A percentile compares a stretch with the other conserved stretches of the same genome.
Evolutionary conservation across 2,888 invertebrate species (phyloP).

Genomic region (Platycheirus albimanus): DNA sequence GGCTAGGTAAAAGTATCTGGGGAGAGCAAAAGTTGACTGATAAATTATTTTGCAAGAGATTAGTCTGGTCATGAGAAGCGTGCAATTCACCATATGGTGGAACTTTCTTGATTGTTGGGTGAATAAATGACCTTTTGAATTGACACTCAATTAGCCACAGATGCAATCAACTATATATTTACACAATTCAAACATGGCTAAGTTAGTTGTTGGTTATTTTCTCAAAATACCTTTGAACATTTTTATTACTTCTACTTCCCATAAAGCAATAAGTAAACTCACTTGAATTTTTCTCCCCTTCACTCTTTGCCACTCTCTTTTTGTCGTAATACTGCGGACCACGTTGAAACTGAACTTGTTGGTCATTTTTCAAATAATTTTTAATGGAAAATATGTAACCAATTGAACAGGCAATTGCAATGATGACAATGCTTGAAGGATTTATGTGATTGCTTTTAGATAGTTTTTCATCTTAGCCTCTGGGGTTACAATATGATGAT

Average conservation of each 20-base stretch:
- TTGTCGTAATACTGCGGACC: neutral
- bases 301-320: neutral
- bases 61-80: neutral
- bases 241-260: conserved; percentile 21
- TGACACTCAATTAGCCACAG: conserved; percentile 35
- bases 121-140: conserved; percentile 34
- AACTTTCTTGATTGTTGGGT: neutral
- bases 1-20: conserved; percentile 14
- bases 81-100: conserved; percentile 5
- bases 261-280: conserved; percentile 1
- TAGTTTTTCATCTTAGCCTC: conserved; percentile 13
- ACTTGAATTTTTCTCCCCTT: neutral
- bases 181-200: neutral
- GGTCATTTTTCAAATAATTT: conserved; percentile 32
- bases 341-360: conserved; percentile 40
- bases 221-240: conserved; percentile 12
- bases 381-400: conserved; percentile 54
- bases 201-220: neutral
- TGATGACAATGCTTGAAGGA: conserved; percentile 64
- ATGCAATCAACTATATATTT: conserved; percentile 18
- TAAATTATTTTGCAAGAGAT: neutral
- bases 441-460: conserved; percentile 67
- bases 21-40: neutral
- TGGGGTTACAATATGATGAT: neutral
- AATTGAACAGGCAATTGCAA: conserved; percentile 56